Evolutionary conservation across 2,888 invertebrate species (phyloP), one percentile per base, ranked within the genome.

Genomic region (Entomobrya proxima): DNA sequence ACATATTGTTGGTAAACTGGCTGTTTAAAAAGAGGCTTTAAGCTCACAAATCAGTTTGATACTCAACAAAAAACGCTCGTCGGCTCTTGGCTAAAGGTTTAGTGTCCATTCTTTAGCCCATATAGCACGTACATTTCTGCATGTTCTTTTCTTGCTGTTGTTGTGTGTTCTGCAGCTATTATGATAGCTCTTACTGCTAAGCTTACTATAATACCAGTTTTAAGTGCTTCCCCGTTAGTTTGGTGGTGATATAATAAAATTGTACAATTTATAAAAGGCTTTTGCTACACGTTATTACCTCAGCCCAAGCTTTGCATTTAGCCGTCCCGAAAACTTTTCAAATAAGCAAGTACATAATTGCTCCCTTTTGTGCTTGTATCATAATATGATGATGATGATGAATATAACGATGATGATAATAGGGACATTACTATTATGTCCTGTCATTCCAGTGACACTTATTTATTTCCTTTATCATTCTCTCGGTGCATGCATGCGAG

Each of bases 1-100:
- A 85, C 84, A 85, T 78, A 78, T 85, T 85, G 77, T 85, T 72
- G 84, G 84, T 84, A 84, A 84, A 77, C 84, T 84, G 77, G 77
- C 69, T 77, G 77, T 67, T 80, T 84, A 77, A 84, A 84, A 84
- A 77, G 75, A 61, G 55, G 77, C 55, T 75, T 67, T 35, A 69
- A 69, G 69, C 58, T 55, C 84, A 84, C 84, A 84, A 84, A 84
- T 84, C 84, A 84, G 84, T 84, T 77, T 77, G 77, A 69, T 72
- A 77, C 77, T 61, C 44, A 35, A 35, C 72, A 27, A 27, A 44
- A 47, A 47, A 24, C 30, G 40, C 30, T 72, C n/a, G 27, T 32
- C 40, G 72, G 18, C 77, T 35, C 11, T 82, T 72, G 64, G 27
- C 55, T 44, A 47, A 64, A 64, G 50, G 61, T 64, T 81, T 69